Conservation (phyloP, 1,140 invertebrate species). For the Formica exsecta region DNA sequence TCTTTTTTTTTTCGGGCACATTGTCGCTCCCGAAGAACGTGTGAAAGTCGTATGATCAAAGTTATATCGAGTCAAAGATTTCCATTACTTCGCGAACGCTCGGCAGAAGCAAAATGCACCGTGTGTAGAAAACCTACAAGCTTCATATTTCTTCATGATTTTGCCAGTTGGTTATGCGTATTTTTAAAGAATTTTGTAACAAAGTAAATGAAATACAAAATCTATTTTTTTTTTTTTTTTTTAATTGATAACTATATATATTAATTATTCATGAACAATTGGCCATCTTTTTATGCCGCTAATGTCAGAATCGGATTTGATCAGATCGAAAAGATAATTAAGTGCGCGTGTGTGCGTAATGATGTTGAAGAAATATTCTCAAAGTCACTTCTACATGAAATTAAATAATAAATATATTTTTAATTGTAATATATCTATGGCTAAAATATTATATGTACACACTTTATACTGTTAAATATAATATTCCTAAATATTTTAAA, state of each 20-base stretch:
- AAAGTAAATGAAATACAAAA: neutral
- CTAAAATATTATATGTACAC: neutral
- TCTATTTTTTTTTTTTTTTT: neutral
- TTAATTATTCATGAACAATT: neutral
- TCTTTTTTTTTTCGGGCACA: conserved; percentile 13
- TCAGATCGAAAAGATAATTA: neutral
- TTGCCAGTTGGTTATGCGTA: neutral
- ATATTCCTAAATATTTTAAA: neutral
- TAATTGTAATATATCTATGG: neutral
- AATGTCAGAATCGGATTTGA: neutral
- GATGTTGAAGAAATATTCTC: neutral
- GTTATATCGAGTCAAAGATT: conserved; percentile 14
- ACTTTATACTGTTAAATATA: neutral
- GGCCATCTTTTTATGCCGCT: neutral
- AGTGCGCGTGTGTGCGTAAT: too few relatives aligned
- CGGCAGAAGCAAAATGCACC: neutral
- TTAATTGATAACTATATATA: neutral
- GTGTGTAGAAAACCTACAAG: conserved; percentile 20
- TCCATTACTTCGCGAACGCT: conserved; percentile 21
- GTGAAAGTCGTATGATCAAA: conserved; percentile 16
- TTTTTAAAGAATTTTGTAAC: neutral
- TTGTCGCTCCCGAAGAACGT: conserved; percentile 12
- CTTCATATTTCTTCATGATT: conserved; percentile 11
- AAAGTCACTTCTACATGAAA: neutral
- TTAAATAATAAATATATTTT: conserved; percentile 15